Conservation (phyloP, 2,113 vertebrate genomes). For the Nyctereutes procyonoides region DNA sequence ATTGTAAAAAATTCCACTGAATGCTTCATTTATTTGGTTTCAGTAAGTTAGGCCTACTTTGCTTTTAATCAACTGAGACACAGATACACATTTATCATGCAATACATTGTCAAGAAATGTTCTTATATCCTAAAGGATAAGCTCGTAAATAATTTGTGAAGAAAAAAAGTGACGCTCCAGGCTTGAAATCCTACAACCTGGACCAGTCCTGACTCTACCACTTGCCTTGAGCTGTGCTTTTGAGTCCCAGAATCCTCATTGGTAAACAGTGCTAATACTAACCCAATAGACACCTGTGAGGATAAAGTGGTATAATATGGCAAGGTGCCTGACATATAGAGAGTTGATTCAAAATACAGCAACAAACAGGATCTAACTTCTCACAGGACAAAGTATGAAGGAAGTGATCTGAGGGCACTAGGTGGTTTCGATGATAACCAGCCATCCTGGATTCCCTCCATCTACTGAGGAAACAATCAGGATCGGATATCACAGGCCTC, state of each 20-base stretch:
- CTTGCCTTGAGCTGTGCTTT: neutral
- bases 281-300: neutral
- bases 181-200: neutral
- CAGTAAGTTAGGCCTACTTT: neutral
- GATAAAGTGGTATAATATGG: neutral
- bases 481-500: neutral
- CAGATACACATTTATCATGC: neutral
- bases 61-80: slow-evolving; percentile 38
- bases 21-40: neutral
- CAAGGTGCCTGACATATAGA: neutral
- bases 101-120: neutral
- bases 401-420: neutral
- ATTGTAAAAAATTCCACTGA: neutral
- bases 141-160: slow-evolving; percentile 48
- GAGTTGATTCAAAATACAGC: neutral
- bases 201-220: neutral
- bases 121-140: slow-evolving; percentile 45
- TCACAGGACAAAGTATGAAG: neutral
- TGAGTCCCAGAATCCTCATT: neutral
- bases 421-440: neutral
- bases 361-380: neutral
- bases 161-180: neutral
- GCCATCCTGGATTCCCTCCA: neutral
- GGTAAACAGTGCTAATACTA: neutral
- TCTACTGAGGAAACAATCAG: neutral